These are phyloP conservation scores for Orchestia grillus DNA, from an alignment of 1,140 invertebrate genomes.

Conservation along the genomic window DNA sequence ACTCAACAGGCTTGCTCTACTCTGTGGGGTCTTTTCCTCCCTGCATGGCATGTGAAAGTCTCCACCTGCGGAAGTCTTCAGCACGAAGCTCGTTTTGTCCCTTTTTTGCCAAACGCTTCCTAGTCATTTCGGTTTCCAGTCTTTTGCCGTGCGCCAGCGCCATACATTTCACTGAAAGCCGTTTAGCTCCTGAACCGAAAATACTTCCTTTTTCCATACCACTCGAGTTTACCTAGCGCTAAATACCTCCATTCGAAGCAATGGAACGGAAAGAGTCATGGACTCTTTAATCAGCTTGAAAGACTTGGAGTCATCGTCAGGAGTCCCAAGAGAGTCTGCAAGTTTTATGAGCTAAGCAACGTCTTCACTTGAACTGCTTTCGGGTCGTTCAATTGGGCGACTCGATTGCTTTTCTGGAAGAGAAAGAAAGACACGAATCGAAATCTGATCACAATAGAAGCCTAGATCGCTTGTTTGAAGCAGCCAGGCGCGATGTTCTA, in stretches of 20 bases:
- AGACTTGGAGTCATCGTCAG: background rate
- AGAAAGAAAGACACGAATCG: background rate
- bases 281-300: constrained; percentile 32
- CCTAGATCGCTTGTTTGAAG: no score
- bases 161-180: background rate
- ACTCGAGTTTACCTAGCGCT: background rate
- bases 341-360: background rate
- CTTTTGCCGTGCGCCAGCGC: background rate
- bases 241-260: background rate
- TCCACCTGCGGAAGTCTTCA: no score
- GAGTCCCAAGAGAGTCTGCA: background rate
- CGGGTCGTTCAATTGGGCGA: background rate
- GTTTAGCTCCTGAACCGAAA: background rate
- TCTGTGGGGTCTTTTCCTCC: no score
- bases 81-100: background rate
- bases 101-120: background rate
- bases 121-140: background rate
- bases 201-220: background rate
- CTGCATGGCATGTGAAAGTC: no score
- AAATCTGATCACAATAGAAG: background rate
- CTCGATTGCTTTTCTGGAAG: background rate
- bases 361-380: background rate
- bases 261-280: constrained; percentile 15
- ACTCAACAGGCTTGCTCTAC: no score
- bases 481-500: no score